Evolutionary conservation across 2,113 vertebrate genomes (phyloP), one percentile per base, ranked within the genome.

Genomic region (Nibea albiflora): DNA sequence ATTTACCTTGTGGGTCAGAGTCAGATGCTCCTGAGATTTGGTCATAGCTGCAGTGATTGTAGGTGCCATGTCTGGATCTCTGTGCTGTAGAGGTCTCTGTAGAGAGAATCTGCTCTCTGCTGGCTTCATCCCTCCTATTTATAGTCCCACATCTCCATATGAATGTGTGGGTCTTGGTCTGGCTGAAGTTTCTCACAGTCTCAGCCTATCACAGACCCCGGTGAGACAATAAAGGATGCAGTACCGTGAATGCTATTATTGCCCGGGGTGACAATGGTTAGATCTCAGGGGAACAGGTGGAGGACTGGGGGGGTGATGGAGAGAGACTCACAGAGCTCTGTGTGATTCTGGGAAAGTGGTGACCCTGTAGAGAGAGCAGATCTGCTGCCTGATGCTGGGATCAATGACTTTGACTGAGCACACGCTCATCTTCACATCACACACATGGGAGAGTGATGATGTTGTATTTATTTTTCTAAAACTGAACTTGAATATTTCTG

Each of bases 301-400:
- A 81, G 80, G 78, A 73, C 66, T 79, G 62, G 85, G 69, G 68
- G 72, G 66, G 28, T 28, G 76, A 66, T 81, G 80, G 66, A 81
- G 85, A 78, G 73, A 79, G 76, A 62, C 66, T 84, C 64, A 73
- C 69, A 63, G 72, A 79, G 80, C 83, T 75, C 78, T 90, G 91
- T 90, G 90, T 92, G 91, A 86, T 90, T 92, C 86, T 94, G 94
- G 90, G 94, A 95, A 95, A 94, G 88, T 90, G 78, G 76, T 94
- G 92, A 94, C 91, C 91, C 86, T 78, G 80, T 46, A 83, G 80
- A 83, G 80, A 83, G 85, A 85, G 70, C 78, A 83, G 88, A 83
- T 86, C 77, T 88, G 69, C 67, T 84, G 85, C 68, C 74, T 88
- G 87, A 88, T 86, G 82, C 72, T 85, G 74, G 15, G 78, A 91